Conservation (phyloP, 2,797 vertebrate genomes). For the Kryptopterus vitreolus region DNA sequence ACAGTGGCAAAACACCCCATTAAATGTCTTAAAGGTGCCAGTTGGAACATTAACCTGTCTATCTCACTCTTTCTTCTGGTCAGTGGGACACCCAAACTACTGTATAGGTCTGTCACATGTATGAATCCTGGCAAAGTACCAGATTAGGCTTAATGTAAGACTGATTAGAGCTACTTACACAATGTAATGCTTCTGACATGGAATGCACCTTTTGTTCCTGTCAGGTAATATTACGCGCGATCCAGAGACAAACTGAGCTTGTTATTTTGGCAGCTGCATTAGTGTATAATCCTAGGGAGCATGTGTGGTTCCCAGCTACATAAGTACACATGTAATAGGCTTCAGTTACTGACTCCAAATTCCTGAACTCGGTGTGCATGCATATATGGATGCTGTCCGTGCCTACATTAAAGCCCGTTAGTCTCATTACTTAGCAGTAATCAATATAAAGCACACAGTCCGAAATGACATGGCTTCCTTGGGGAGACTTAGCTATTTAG, state of each 20-base stretch:
- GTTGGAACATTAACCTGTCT: not conserved
- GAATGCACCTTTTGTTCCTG: not conserved
- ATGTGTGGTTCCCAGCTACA: not conserved
- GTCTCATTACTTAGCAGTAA: conserved; percentile 49
- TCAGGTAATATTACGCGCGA: not conserved
- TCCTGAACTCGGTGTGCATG: conserved; percentile 20
- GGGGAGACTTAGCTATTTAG: conserved; percentile 45
- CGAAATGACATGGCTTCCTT: conserved; percentile 36
- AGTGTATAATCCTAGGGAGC: not conserved
- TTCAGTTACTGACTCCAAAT: conserved; percentile 15
- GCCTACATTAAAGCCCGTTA: conserved; percentile 36
- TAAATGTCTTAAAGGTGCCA: conserved; percentile 2
- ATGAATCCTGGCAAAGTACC: not conserved
- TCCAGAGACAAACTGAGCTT: not conserved
- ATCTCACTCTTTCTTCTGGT: not conserved
- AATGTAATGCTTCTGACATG: not conserved
- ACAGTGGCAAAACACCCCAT: not conserved
- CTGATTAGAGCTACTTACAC: not conserved
- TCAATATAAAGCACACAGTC: conserved; percentile 43
- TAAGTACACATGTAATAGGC: conserved; percentile 9
- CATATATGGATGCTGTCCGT: conserved; percentile 11
- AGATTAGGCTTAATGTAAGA: not conserved
- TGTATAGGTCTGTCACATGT: not conserved
- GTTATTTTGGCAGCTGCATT: not conserved
- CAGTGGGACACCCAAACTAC: not conserved